Base-by-base conservation (phyloP, 1,140 invertebrate genomes). In the Venustaconcha ellipsiformis region DNA sequence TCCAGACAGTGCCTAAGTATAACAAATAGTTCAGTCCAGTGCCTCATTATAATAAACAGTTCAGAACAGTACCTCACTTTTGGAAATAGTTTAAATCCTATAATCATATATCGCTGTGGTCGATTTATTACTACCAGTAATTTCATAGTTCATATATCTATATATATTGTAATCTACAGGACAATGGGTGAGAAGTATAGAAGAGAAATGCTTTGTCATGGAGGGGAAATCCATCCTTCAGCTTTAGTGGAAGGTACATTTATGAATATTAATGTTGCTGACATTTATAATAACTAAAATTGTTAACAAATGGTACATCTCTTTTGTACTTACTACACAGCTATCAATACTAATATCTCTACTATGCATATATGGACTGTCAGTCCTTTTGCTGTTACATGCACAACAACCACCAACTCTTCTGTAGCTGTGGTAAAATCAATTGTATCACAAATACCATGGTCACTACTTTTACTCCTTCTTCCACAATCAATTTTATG, bases 151-250 rank as follows among this genome's bases (percentile, higher is more conserved):
- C 11, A 30, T 30, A 30, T 30, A 3, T 30, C 4, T 48, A 48
- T 48, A 48, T 48, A 11, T 8, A 48, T 48, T 48, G 6, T 48
- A 8, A 48, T 8, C 37, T 82, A 92, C 87, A 92, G 94, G 14
- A 80, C 85, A 37, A 92, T 94, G 26, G 97, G 97, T 2, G 93
- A 96, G 81, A 92, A 92, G 74, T 97, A 96, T 84, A 89, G 96
- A 56, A 84, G 89, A 2, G 93, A 95, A 84, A 94, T 97, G 74
- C 91, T 99, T 15, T 91, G 93, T 8, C 94, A 97, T 87, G 97
- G 97, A n/a, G 97, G 97, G 63, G 95, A 95, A 0, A 94, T 94
- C 78, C 95, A 95, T 6, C 93, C 95, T 6, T 92, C 91, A 18
- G 89, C 92, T 80, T 89, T 97, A 65, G 93, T 97, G 13, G 91